phyloP scores from a whole-genome alignment of 30 jellyfish, hydroid and myxozoan species.

The Calvadosia cruxmelitensis region DNA sequence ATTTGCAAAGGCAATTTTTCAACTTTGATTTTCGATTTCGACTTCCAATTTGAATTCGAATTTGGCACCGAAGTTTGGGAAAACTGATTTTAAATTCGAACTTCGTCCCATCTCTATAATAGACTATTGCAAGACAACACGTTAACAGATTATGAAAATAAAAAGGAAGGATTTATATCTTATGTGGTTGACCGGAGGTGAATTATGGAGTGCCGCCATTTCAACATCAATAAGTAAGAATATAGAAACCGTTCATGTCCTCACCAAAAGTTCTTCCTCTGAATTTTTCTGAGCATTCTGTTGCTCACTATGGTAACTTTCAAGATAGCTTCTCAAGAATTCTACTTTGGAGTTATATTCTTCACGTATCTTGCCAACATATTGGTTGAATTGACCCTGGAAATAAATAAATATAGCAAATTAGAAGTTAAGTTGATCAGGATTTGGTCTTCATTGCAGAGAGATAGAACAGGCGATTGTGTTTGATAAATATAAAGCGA shows the following conservation, averaged over 20 bases:
- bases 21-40: no score
- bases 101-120: no score
- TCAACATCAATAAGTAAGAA: background rate
- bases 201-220: background rate
- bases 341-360: constrained; percentile 71
- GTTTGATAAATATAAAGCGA: no score
- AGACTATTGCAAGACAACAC: background rate
- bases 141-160: background rate
- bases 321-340: constrained; percentile 59
- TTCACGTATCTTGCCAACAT: constrained; percentile 61
- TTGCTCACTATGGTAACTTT: constrained; percentile 61
- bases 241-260: background rate
- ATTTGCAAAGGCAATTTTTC: no score
- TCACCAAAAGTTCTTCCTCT: constrained; percentile 45
- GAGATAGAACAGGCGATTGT: no score
- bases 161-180: no score
- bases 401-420: background rate
- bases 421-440: no score
- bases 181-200: no score
- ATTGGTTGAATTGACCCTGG: constrained; percentile 92
- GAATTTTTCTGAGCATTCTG: constrained; percentile 50
- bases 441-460: no score
- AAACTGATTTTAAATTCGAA: no score
- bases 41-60: no score
- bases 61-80: no score